Conservation (phyloP, 2,797 vertebrate genomes). For the Setipinna tenuifilis region DNA sequence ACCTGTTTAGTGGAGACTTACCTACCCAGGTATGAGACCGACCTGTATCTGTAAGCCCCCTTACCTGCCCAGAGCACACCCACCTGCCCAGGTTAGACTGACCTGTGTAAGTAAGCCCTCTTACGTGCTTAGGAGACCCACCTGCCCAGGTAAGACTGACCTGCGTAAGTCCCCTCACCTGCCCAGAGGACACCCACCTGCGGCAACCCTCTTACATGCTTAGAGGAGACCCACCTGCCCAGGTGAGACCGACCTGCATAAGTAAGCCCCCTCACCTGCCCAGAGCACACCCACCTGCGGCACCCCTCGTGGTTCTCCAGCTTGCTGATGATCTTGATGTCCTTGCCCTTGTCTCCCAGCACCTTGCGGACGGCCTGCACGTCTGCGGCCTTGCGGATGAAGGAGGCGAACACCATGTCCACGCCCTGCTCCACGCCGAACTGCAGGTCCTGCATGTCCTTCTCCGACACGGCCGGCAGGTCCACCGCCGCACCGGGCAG, state of each 20-base stretch:
- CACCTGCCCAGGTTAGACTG: no score
- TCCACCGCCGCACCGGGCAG: conserved; percentile 92
- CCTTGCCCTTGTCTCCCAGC: conserved; percentile 94
- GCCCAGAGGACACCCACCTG: no score
- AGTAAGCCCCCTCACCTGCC: not conserved
- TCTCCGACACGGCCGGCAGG: conserved; percentile 91
- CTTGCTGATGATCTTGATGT: conserved; percentile 99
- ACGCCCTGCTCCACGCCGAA: conserved; percentile 94
- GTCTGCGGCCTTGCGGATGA: conserved; percentile 94
- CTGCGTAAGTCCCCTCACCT: no score
- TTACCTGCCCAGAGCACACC: no score
- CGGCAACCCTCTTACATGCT: not conserved
- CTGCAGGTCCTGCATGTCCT: conserved; percentile 92
- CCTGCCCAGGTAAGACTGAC: not conserved
- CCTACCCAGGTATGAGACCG: not conserved
- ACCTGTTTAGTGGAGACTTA: not conserved
- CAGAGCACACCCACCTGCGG: conserved; percentile 77
- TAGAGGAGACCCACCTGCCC: not conserved
- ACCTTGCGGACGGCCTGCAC: conserved; percentile 90
- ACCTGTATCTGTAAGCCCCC: no score
- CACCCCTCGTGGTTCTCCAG: conserved; percentile 98
- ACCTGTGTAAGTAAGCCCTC: no score
- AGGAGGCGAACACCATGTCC: conserved; percentile 98
- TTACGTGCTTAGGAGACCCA: not conserved
- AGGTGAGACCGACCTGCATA: not conserved